Evolutionary conservation across 2,113 vertebrate species (phyloP).

Genomic region (Corythornis vintsioides): DNA sequence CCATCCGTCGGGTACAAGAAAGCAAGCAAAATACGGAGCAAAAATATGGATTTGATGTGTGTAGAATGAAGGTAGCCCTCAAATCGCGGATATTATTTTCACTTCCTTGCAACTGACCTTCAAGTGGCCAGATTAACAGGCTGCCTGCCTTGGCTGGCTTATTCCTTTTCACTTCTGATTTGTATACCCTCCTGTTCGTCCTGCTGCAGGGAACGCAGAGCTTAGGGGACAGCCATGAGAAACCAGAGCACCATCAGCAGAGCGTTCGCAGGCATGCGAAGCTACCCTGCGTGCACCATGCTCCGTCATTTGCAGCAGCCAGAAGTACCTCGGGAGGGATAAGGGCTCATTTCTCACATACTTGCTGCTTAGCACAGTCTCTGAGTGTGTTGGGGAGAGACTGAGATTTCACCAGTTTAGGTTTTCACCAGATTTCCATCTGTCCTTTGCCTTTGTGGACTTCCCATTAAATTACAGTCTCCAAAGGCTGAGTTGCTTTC

Average conservation of each 20-base stretch:
- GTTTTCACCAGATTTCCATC: background rate
- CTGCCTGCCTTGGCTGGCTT: conserved; percentile 14
- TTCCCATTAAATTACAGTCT: background rate
- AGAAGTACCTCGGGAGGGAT: background rate
- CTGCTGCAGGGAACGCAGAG: conserved; percentile 23
- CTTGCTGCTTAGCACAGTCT: background rate
- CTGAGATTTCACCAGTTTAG: background rate
- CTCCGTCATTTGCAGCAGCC: background rate
- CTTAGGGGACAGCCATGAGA: conserved; percentile 1
- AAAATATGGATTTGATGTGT: conserved; percentile 48
- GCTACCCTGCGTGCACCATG: background rate
- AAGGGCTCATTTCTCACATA: background rate
- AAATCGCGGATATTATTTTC: conserved; percentile 41
- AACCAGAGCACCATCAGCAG: background rate
- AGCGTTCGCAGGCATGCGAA: background rate
- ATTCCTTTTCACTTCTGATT: conserved; percentile 53
- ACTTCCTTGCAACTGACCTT: background rate
- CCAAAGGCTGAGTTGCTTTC: background rate
- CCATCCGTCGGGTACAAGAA: conserved; percentile 24
- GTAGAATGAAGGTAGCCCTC: conserved; percentile 34
- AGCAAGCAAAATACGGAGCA: conserved; percentile 8
- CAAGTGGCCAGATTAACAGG: conserved; percentile 8
- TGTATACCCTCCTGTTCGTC: conserved; percentile 10
- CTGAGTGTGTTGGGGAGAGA: background rate
- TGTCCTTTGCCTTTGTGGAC: background rate